Conservation (phyloP, 2,797 vertebrate genomes). For the Gymnocypris eckloni region DNA sequence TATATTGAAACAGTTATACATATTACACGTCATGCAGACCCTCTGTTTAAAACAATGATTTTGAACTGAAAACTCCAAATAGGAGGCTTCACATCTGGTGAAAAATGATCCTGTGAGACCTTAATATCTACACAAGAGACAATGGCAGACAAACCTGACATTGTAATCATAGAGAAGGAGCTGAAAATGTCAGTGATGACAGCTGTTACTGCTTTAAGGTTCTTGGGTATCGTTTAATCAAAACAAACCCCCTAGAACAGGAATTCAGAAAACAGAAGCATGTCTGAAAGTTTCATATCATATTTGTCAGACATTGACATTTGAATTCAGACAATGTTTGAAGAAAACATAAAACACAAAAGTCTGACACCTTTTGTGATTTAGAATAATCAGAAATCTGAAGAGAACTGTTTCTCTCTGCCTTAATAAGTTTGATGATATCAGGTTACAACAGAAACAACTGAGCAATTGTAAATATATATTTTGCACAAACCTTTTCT, state of each 20-base stretch:
- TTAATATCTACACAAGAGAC: not conserved
- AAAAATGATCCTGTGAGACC: not conserved
- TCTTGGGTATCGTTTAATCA: not conserved
- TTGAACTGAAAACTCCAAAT: not conserved
- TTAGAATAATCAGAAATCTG: slow-evolving; percentile 69
- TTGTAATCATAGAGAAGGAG: not conserved
- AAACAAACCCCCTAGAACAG: not conserved
- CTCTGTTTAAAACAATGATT: not conserved
- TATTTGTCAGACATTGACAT: slow-evolving; percentile 66
- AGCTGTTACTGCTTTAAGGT: not conserved
- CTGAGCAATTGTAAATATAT: slow-evolving; percentile 28
- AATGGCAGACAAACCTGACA: slow-evolving; percentile 9
- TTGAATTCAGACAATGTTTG: slow-evolving; percentile 55
- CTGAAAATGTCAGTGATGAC: slow-evolving; percentile 19
- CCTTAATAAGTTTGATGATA: slow-evolving; percentile 51
- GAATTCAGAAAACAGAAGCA: not conserved
- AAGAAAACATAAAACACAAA: slow-evolving; percentile 58
- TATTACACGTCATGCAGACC: no score
- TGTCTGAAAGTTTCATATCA: not conserved
- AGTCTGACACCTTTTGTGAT: slow-evolving; percentile 60
- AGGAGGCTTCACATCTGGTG: not conserved
- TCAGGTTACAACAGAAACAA: slow-evolving; percentile 52
- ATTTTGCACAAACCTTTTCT: slow-evolving; percentile 35
- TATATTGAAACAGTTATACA: not conserved
- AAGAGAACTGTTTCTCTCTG: slow-evolving; percentile 47